Percentiles rank a stretch among this genome's conserved stretches.
Conservation (phyloP, 1,140 invertebrate genomes). For the Yoshiicerus persimilis region DNA sequence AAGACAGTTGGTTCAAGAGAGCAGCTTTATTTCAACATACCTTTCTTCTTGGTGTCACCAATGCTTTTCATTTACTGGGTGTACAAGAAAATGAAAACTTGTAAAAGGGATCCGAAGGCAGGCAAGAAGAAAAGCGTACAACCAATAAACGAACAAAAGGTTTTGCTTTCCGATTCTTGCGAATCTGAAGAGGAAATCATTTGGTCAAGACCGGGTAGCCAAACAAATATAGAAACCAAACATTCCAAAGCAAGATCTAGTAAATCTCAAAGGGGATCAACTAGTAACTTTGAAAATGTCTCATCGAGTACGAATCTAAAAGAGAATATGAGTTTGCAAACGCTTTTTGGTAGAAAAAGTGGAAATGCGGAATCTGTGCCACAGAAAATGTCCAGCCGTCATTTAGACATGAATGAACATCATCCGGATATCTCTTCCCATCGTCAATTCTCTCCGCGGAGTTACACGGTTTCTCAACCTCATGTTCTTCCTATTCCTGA, state of each 20-base stretch:
- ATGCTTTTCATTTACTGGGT: neutral
- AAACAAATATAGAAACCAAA: neutral
- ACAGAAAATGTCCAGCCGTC: neutral
- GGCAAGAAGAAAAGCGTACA: neutral
- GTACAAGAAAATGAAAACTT: neutral
- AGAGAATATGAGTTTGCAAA: neutral
- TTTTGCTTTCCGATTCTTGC: neutral
- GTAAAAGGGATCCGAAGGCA: neutral
- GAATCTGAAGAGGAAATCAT: neutral
- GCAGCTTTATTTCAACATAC: neutral
- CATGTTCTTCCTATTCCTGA: too few relatives aligned
- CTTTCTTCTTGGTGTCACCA: neutral
- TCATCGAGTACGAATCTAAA: neutral
- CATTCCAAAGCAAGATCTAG: too few relatives aligned
- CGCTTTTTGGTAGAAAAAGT: neutral
- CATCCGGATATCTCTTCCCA: too few relatives aligned
- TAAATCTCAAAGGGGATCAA: neutral
- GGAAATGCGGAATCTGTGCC: neutral
- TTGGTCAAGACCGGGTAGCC: neutral
- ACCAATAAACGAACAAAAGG: neutral
- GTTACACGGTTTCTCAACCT: too few relatives aligned
- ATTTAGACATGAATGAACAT: neutral
- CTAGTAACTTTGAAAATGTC: neutral
- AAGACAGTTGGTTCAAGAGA: neutral
- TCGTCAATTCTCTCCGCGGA: too few relatives aligned